phyloP scores from a whole-genome alignment of 2,797 vertebrate species.

The Eremophila alpestris region DNA sequence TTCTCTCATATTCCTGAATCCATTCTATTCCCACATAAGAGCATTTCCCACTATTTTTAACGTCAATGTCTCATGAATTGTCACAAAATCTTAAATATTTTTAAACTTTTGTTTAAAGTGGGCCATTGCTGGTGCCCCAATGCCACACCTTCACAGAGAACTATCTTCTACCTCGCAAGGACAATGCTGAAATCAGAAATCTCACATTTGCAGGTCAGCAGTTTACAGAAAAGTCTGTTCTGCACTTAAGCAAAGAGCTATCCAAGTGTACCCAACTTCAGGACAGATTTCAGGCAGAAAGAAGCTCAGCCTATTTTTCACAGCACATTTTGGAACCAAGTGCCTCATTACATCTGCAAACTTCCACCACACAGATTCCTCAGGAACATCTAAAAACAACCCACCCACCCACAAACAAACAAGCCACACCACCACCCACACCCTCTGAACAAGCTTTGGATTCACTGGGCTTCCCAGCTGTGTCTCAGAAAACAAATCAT shows the following conservation, averaged over 20 bases:
- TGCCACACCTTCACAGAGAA: neutral
- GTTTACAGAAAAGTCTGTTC: neutral
- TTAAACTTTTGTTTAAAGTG: neutral
- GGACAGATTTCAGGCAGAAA: neutral
- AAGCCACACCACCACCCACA: neutral
- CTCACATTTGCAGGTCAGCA: neutral
- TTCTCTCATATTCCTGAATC: neutral
- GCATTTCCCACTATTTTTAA: neutral
- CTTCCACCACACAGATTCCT: neutral
- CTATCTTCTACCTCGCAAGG: neutral
- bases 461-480: neutral
- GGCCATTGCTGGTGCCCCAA: neutral
- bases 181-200: neutral
- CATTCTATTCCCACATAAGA: neutral
- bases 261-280: neutral
- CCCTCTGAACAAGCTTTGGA: neutral
- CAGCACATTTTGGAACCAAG: neutral
- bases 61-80: neutral
- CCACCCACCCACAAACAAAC: neutral
- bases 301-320: neutral
- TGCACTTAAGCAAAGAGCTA: neutral
- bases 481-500: neutral
- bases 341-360: neutral
- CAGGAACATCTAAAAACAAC: neutral
- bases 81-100: neutral